Base-by-base conservation (phyloP, 1,140 invertebrate genomes). In the Battus philenor region DNA sequence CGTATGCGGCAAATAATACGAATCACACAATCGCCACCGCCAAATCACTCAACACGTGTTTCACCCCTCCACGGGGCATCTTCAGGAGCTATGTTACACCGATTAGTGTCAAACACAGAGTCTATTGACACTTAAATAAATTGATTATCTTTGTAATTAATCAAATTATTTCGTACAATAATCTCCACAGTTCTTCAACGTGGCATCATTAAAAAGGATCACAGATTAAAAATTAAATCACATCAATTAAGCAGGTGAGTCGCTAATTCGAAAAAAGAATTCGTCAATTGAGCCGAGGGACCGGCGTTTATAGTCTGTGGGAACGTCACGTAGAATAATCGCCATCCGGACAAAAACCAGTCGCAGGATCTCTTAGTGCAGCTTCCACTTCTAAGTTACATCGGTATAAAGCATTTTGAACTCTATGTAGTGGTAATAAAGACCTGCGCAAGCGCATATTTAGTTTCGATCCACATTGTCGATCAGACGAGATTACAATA, bases 231-330 rank as follows among this genome's bases (percentile, higher is more conserved):
- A 61, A 59, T 54, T 63, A 56, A 52, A 51, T 45, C 46, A 47
- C 53, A 32, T 54, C 75, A 80, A 80, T 80, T 78, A 78, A 74
- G 74, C 74, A 80, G 74, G 74, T 74, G 76, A 80, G 76, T 81
- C 74, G 68, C 70, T 76, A 78, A 81, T 81, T 76, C 68, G 54
- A 50, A 60, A 57, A 59, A 68, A 66, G 77, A 76, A 81, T 77
- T 50, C 68, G 62, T 63, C 64, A 62, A 70, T 74, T 68, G 65
- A 51, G 43, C 43, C 50, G 57, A 57, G 60, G 54, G 41, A 46
- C 4, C 2, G 27, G 27, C 55, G 54, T 30, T 55, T 54, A 58
- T 46, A 63, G 54, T 52, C 63, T 72, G 78, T 82, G 78, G 73
- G 78, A 82, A 82, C 68, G 61, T 79, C 78, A 82, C 78, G 78